Evolutionary conservation across 2,888 invertebrate genomes (phyloP), one percentile per base, ranked within the genome.

Genomic region (Allolobophora icterica): DNA sequence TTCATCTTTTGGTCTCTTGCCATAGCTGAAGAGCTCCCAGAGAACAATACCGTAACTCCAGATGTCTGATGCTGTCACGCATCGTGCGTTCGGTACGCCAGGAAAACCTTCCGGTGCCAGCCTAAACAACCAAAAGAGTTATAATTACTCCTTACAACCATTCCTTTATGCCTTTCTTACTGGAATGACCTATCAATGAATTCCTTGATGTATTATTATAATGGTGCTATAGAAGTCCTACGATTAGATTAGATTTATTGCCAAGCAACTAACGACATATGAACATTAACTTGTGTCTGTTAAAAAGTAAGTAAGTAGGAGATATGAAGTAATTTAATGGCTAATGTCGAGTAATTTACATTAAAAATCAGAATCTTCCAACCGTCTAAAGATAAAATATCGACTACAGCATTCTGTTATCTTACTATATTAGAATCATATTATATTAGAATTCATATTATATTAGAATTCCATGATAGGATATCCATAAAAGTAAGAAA

Each of bases 31-130:
- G 34, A 87, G 34, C 38, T 87, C 87, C 87, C 87, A 87, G 13
- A 87, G 87, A 38, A 87, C 87, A 35, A 87, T 38, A 34, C 87
- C 87, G 35, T 87, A 87, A 33, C 87, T 87, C 87, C 87, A 87
- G 35, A 87, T 35, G 87, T 87, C 87, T 11, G 87, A 87, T 1
- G 87, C 87, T 15, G 34, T 87, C 21, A 35, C 38, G 34, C 87
- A 34, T 24, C 38, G 87, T 35, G 87, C 35, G 8, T 87, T 87
- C 8, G 87, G 35, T 8, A 6, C 6, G 38, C 34, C 87, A 24
- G 87, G 38, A 87, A 87, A 87, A 35, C 87, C n/a, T 87, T 87
- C 87, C 17, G 87, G 87, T 35, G 87, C 87, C 35, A 87, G 24
- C 87, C 87, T 87, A 33, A 87, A 87, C 38, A 71, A 71, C 11